phyloP scores from a whole-genome alignment of 2,113 vertebrate genomes.

The Perca schrenkii region DNA sequence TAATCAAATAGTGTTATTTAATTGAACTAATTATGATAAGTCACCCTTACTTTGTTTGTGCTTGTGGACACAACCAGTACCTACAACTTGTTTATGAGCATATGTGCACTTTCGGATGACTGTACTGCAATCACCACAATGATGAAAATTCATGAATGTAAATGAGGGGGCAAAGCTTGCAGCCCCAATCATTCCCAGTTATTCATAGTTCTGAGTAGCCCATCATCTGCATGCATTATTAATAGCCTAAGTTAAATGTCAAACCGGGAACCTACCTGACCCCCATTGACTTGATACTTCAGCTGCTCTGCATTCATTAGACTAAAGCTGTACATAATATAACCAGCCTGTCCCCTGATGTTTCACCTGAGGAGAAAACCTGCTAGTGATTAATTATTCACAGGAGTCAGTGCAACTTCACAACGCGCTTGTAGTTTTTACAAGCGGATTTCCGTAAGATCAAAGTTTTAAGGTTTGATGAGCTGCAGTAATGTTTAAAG shows the following conservation, averaged over 20 bases:
- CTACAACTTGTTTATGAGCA: not conserved
- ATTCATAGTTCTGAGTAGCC: conserved; percentile 59
- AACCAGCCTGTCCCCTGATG: conserved; percentile 23
- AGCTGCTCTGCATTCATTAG: conserved; percentile 60
- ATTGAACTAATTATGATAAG: not conserved
- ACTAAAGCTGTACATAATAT: conserved; percentile 34
- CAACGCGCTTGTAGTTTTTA: not conserved
- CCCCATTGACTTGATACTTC: conserved; percentile 60
- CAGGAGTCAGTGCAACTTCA: not conserved
- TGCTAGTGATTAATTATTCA: conserved; percentile 35
- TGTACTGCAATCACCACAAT: not conserved
- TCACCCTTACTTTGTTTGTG: not conserved
- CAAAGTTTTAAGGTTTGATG: not conserved
- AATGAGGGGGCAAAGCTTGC: conserved; percentile 55
- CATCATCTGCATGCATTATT: conserved; percentile 59
- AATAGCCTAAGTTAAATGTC: conserved; percentile 67
- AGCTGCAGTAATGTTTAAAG: not conserved
- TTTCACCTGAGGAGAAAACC: conserved; percentile 15
- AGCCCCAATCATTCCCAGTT: conserved; percentile 55
- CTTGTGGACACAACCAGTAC: not conserved
- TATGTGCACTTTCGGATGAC: not conserved
- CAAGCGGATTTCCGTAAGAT: conserved; percentile 10
- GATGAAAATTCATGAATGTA: conserved; percentile 73
- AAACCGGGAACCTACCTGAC: conserved; percentile 51
- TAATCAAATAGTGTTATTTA: not conserved